A percentile compares a stretch with the other conserved stretches of the same genome.
These are phyloP conservation scores for Manis pentadactyla DNA, from an alignment of 2,797 vertebrate genomes.

Conservation along the genomic window DNA sequence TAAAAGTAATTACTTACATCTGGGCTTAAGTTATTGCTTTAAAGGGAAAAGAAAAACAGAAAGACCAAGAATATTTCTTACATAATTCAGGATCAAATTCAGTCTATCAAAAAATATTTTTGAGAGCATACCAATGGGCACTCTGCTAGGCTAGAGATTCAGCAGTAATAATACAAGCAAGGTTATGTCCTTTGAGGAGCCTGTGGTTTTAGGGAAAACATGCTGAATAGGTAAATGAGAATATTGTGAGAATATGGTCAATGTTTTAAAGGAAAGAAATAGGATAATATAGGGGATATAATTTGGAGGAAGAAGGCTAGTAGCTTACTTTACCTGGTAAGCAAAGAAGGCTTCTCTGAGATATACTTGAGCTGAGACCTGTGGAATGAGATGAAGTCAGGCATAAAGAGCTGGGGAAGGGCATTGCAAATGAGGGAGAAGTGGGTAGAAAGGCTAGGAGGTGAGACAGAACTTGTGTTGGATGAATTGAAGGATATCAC, in stretches of 20 bases:
- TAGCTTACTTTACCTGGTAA: not conserved
- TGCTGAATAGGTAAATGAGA: slow-evolving; percentile 9
- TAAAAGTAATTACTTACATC: slow-evolving; percentile 42
- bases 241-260: not conserved
- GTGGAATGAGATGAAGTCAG: not conserved
- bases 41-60: slow-evolving; percentile 39
- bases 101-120: slow-evolving; percentile 40
- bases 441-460: not conserved
- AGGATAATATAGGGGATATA: not conserved
- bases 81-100: not conserved
- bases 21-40: slow-evolving; percentile 1
- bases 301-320: not conserved
- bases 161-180: slow-evolving; percentile 23
- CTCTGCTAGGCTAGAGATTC: not conserved
- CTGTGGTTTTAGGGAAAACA: not conserved
- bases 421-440: not conserved
- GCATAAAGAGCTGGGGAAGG: not conserved
- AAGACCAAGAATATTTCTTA: slow-evolving; percentile 3
- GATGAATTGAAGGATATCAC: not conserved
- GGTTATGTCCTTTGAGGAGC: not conserved
- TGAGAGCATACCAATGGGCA: not conserved
- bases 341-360: not conserved
- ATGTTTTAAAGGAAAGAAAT: slow-evolving; percentile 39
- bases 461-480: not conserved
- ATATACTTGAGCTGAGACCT: not conserved